Evolutionary conservation across 2,888 invertebrate genomes (phyloP), one percentile per base, ranked within the genome.

Genomic region (Habroteleia sp.): DNA sequence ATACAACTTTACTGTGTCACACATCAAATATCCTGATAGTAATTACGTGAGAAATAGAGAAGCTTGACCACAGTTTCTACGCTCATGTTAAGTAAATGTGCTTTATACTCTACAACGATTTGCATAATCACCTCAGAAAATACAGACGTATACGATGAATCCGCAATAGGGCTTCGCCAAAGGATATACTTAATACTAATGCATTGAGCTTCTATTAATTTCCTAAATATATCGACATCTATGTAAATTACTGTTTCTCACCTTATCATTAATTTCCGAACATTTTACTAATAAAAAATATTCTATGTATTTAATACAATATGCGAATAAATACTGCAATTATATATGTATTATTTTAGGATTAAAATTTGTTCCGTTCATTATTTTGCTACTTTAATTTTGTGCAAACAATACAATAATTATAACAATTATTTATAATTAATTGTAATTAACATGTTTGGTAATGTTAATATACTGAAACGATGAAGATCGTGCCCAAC

Each of bases 61-160:
- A 16, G 52, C 31, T 68, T 68, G 80, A 54, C 62, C 62, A 60
- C 65, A 42, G 72, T 48, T 69, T 48, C 73, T 63, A 37, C 25
- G 29, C 54, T 42, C 23, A 39, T 60, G 29, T 37, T 14, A 58
- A 73, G 37, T 35, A 63, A 62, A 66, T 42, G 56, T 54, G 77
- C 65, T 74, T 72, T 66, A 62, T 77, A 56, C 73, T 75, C 74
- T 74, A 54, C 65, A 60, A 16, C 66, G 68, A 84, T 85, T 83
- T 84, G 81, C 83, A 84, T 84, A 84, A 83, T 77, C 80, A 82
- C 79, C 79, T 80, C 78, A 81, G 81, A 81, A 82, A 82, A 81
- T 82, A 77, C 80, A 79, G 77, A 76, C 52, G 62, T 71, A 74
- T 66, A 71, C 74, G 79, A 81, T 81, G 79, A 80, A 79, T 56